Evolutionary conservation across 2,113 vertebrate species (phyloP).

Genomic region (Excalfactoria chinensis): DNA sequence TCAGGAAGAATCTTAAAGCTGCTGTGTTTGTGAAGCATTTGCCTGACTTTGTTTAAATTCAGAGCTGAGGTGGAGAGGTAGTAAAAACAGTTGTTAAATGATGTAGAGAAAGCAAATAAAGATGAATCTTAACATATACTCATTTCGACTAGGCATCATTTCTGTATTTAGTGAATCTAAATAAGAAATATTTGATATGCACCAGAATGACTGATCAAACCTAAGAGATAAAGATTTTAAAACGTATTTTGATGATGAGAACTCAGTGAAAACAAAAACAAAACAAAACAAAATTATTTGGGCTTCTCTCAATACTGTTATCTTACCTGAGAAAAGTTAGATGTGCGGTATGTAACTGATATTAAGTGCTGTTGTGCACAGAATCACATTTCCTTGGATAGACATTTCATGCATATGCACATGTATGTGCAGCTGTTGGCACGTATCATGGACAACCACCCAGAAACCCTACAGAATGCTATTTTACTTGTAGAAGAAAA

Average conservation of each 20-base stretch:
- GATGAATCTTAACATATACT: neutral
- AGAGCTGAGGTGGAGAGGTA: neutral
- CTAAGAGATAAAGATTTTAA: neutral
- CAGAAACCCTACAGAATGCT: too few species aligned
- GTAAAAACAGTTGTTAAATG: neutral
- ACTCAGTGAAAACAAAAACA: too few species aligned
- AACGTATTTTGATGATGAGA: neutral
- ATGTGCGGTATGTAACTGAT: neutral
- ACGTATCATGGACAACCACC: neutral
- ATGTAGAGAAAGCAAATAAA: neutral
- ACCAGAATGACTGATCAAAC: neutral
- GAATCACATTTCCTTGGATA: neutral
- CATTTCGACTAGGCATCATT: neutral
- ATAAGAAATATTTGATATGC: neutral
- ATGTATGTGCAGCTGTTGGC: too few species aligned
- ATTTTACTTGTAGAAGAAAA: neutral
- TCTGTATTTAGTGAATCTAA: neutral
- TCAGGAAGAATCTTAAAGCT: slow-evolving; percentile 17
- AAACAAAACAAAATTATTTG: neutral
- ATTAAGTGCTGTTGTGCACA: neutral
- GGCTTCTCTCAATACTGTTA: neutral
- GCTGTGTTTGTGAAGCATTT: slow-evolving; percentile 5
- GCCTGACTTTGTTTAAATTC: neutral
- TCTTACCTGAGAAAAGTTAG: neutral
- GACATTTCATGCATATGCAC: neutral